Evolutionary conservation across 2,113 vertebrate genomes (phyloP).

Genomic region (Rutilus rutilus): DNA sequence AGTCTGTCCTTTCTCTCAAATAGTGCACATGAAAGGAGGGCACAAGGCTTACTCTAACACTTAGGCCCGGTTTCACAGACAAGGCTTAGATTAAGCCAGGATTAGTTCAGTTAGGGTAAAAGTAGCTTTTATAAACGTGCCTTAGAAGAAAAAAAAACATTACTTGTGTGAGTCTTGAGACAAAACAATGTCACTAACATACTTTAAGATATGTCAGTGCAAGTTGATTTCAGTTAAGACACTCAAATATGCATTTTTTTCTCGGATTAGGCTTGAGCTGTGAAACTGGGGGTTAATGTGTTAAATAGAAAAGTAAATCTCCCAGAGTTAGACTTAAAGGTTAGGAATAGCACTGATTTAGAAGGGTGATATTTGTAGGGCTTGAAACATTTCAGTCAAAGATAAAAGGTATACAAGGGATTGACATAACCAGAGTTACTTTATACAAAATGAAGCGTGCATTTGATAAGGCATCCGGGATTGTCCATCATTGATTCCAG

Average conservation of each 20-base stretch:
- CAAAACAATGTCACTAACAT: no score
- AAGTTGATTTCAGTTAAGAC: no score
- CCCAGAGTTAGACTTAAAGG: neutral
- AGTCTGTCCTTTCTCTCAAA: neutral
- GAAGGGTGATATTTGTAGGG: no score
- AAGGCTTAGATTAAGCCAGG: no score
- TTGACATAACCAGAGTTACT: neutral
- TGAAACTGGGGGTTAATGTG: neutral
- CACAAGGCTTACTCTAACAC: neutral
- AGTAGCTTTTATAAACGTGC: no score
- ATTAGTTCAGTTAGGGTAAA: no score
- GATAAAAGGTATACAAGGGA: neutral
- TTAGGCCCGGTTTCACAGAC: neutral
- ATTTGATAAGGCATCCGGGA: neutral
- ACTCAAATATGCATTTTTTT: no score
- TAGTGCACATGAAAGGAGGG: neutral
- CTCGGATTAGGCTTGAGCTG: no score
- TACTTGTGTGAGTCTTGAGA: no score
- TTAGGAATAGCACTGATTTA: neutral
- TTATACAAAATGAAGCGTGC: neutral
- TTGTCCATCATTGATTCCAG: conserved; percentile 12
- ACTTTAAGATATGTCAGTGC: no score
- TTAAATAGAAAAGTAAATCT: neutral
- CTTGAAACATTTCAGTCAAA: neutral
- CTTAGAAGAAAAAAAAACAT: no score